Evolutionary conservation across 2,113 vertebrate genomes (phyloP).

Genomic region (Tursiops truncatus): DNA sequence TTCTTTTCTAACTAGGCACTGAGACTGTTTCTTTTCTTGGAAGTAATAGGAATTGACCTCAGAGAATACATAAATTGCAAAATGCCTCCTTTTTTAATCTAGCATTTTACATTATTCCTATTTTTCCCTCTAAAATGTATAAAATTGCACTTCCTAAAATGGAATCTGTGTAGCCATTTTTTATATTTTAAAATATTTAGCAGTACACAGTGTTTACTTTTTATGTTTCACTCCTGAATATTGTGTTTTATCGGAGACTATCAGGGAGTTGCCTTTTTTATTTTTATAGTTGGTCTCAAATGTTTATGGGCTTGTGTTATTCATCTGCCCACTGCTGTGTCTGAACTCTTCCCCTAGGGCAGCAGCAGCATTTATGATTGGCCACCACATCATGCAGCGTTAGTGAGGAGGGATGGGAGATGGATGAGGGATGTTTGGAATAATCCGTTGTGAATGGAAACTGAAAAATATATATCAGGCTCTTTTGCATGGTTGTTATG

Average conservation of each 20-base stretch:
- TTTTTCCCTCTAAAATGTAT: slow-evolving; percentile 55
- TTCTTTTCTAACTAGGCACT: slow-evolving; percentile 29
- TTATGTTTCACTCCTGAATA: slow-evolving; percentile 59
- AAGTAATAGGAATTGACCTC: slow-evolving; percentile 58
- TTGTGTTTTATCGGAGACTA: slow-evolving; percentile 61
- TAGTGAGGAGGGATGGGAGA: neutral
- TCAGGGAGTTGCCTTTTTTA: slow-evolving; percentile 52
- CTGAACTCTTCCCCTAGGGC: neutral
- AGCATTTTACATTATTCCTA: slow-evolving; percentile 54
- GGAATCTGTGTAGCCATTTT: slow-evolving; percentile 49
- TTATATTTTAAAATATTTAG: slow-evolving; percentile 79
- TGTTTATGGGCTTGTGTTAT: neutral
- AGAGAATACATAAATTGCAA: slow-evolving; percentile 65
- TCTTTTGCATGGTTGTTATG: neutral
- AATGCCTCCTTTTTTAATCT: slow-evolving; percentile 40
- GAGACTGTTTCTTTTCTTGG: slow-evolving; percentile 48
- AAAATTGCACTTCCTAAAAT: slow-evolving; percentile 69
- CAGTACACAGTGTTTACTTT: slow-evolving; percentile 61
- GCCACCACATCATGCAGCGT: neutral
- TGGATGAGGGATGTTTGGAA: neutral
- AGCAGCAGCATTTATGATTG: neutral
- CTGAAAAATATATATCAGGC: neutral
- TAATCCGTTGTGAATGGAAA: neutral
- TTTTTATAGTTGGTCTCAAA: slow-evolving; percentile 53
- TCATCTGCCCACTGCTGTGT: neutral